phyloP scores from a whole-genome alignment of 2,888 invertebrate genomes.

The Prosopocoilus inquinatus region DNA sequence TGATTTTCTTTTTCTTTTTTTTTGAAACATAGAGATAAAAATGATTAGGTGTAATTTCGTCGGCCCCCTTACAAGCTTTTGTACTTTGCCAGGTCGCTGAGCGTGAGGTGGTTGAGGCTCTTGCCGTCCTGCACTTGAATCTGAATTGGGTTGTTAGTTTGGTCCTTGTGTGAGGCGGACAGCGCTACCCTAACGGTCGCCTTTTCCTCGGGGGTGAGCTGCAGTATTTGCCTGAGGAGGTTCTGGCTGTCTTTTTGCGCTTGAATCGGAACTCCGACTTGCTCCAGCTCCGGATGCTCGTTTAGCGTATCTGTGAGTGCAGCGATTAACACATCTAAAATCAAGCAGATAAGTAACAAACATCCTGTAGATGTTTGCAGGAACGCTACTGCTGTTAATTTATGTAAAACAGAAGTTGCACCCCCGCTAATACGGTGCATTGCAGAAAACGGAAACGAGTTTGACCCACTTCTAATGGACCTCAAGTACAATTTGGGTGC shows the following conservation, averaged over 20 bases:
- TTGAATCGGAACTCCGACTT: constrained; percentile 45
- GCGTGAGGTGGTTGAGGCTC: constrained; percentile 10
- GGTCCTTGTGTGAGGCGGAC: constrained; percentile 53
- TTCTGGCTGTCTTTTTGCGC: constrained; percentile 37
- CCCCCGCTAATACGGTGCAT: too few relatives aligned
- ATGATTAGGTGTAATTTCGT: too few relatives aligned
- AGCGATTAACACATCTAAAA: constrained; percentile 70
- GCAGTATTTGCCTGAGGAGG: constrained; percentile 56
- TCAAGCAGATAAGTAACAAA: constrained; percentile 15
- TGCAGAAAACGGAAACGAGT: too few relatives aligned
- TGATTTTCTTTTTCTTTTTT: too few relatives aligned
- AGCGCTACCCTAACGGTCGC: constrained; percentile 52
- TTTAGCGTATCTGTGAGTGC: constrained; percentile 71
- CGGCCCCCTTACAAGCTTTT: constrained; percentile 11
- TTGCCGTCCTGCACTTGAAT: constrained; percentile 17
- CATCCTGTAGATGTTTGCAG: too few relatives aligned
- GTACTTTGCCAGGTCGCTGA: constrained; percentile 19
- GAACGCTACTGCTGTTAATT: too few relatives aligned
- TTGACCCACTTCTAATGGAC: too few relatives aligned
- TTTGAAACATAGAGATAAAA: too few relatives aligned
- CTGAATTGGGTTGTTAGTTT: constrained; percentile 36
- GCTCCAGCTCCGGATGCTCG: constrained; percentile 68
- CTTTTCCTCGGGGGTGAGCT: constrained; percentile 53
- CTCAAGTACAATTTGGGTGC: too few relatives aligned
- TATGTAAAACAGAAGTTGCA: too few relatives aligned